phyloP scores from a whole-genome alignment of 1,140 invertebrate genomes.

The Muscidifurax raptorellus region DNA sequence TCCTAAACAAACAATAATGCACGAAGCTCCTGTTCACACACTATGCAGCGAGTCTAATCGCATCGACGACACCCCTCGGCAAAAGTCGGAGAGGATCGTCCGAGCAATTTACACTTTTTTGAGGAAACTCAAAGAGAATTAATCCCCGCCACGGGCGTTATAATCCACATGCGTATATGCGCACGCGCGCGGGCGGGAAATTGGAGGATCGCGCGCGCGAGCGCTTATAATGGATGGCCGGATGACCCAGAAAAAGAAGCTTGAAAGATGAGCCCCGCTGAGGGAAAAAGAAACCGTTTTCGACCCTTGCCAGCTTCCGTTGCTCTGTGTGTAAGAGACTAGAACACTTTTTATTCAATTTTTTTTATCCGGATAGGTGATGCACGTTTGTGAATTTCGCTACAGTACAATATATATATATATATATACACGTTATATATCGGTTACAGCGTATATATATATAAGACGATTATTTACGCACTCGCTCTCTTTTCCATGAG shows the following conservation, averaged over 20 bases:
- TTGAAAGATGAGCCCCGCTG: conserved; percentile 47
- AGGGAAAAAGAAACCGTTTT: conserved; percentile 44
- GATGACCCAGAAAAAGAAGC: conserved; percentile 57
- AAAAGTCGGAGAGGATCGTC: conserved; percentile 62
- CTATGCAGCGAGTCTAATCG: conserved; percentile 27
- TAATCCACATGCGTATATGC: background rate
- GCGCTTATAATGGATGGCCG: conserved; percentile 48
- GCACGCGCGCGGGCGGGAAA: conserved; percentile 35
- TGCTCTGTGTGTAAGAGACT: no score
- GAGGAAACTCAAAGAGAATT: conserved; percentile 9
- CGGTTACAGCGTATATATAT: conserved; percentile 23
- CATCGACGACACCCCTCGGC: conserved; percentile 45
- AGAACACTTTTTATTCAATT: conserved; percentile 47
- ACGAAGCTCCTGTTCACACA: background rate
- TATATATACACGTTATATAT: conserved; percentile 28
- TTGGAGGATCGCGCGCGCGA: conserved; percentile 21
- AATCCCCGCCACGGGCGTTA: background rate
- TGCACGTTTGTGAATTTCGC: conserved; percentile 43
- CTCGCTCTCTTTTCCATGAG: conserved; percentile 3
- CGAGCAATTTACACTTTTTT: conserved; percentile 66
- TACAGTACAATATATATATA: background rate
- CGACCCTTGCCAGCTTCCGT: conserved; percentile 33
- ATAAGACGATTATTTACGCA: conserved; percentile 35
- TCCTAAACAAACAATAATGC: conserved; percentile 46
- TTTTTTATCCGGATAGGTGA: no score